phyloP scores from a whole-genome alignment of 2,888 invertebrate genomes.

The Macrophya annulata region DNA sequence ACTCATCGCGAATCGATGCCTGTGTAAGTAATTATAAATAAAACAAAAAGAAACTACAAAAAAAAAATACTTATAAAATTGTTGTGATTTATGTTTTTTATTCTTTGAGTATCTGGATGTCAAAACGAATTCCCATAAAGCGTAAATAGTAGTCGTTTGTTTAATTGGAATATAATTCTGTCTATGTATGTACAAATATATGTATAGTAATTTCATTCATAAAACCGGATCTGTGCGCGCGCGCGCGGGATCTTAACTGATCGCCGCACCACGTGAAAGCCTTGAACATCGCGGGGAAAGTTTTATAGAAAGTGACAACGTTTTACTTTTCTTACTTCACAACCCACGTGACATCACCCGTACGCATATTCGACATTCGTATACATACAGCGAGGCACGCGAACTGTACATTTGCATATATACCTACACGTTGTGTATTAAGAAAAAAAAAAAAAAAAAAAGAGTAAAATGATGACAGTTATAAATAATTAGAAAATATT shows the following conservation, averaged over 20 bases:
- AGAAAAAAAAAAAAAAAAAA: neutral
- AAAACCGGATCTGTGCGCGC: conserved; percentile 68
- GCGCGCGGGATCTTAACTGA: conserved; percentile 63
- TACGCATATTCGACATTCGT: conserved; percentile 1
- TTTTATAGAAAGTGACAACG: conserved; percentile 77
- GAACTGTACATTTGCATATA: neutral
- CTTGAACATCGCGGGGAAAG: conserved; percentile 74
- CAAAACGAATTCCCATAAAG: neutral
- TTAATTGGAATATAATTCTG: neutral
- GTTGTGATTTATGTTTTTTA: too few species aligned
- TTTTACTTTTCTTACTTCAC: conserved; percentile 61
- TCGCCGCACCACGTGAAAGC: conserved; percentile 68
- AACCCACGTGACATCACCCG: conserved; percentile 11
- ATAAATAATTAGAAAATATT: neutral
- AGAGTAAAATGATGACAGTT: neutral
- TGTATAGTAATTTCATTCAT: conserved; percentile 62
- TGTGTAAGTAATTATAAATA: too few species aligned
- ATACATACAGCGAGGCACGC: neutral
- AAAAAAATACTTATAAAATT: too few species aligned
- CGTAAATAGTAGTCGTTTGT: neutral
- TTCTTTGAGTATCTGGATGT: neutral
- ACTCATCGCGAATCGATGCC: too few species aligned
- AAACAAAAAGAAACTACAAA: too few species aligned
- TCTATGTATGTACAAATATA: neutral
- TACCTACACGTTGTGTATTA: neutral